phyloP scores from a whole-genome alignment of 2,888 invertebrate genomes.

The Trichopoda pennipes region DNA sequence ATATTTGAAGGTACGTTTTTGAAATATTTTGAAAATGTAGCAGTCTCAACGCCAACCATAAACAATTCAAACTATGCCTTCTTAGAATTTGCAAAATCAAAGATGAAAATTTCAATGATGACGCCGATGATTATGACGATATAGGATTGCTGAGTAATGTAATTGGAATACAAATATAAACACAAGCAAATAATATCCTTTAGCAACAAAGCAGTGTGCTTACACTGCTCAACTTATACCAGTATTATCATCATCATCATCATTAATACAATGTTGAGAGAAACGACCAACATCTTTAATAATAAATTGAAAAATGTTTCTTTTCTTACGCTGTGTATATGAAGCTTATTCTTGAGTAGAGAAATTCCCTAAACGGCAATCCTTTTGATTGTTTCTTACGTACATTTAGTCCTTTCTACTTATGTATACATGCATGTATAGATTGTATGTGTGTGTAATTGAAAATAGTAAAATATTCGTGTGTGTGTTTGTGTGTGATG shows the following conservation, averaged over 20 bases:
- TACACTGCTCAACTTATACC: slow-evolving; percentile 26
- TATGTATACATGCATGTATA: background rate
- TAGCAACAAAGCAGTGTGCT: slow-evolving; percentile 17
- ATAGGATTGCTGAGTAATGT: background rate
- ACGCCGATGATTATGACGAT: background rate
- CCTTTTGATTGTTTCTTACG: slow-evolving; percentile 57
- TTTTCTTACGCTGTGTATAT: background rate
- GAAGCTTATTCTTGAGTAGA: background rate
- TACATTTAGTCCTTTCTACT: slow-evolving; percentile 22
- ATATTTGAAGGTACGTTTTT: no score
- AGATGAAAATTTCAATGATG: slow-evolving; percentile 26
- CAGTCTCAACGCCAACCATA: slow-evolving; percentile 8
- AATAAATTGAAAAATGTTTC: slow-evolving; percentile 63
- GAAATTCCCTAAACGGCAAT: slow-evolving; percentile 48
- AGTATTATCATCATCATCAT: slow-evolving; percentile 25
- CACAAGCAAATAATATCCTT: slow-evolving; percentile 2
- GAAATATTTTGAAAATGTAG: no score
- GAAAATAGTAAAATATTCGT: background rate
- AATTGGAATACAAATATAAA: slow-evolving; percentile 6
- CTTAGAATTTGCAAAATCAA: slow-evolving; percentile 44
- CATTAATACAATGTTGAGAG: slow-evolving; percentile 16
- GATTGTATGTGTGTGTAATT: slow-evolving; percentile 20
- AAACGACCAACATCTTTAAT: slow-evolving; percentile 55
- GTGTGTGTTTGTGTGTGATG: background rate
- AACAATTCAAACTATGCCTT: slow-evolving; percentile 42